Evolutionary conservation across 1,140 invertebrate genomes (phyloP).

Genomic region (Dinoponera quadriceps): DNA sequence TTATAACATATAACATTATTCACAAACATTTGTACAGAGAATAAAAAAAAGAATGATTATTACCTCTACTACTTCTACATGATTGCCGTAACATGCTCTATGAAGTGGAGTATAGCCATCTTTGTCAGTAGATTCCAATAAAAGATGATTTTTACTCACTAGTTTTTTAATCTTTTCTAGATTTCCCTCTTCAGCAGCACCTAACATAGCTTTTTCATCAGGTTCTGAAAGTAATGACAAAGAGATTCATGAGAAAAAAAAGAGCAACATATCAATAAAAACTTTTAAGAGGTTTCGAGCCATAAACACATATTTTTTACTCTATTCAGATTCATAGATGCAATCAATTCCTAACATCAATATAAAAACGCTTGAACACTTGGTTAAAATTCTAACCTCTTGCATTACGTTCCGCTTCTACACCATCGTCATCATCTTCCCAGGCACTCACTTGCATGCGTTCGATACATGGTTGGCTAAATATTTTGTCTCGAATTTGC

Average conservation of each 20-base stretch:
- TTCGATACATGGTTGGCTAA: conserved; percentile 75
- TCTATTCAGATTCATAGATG: background rate
- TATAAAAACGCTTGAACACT: background rate
- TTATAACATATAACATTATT: background rate
- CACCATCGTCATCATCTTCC: conserved; percentile 85
- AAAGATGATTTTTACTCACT: conserved; percentile 86
- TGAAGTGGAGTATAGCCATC: conserved; percentile 97
- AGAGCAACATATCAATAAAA: background rate
- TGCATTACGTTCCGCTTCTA: conserved; percentile 84
- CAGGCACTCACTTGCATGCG: conserved; percentile 86
- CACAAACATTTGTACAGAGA: background rate
- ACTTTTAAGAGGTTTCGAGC: background rate
- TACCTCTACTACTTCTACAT: conserved; percentile 91
- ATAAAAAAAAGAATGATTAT: background rate
- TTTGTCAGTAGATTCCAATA: conserved; percentile 91
- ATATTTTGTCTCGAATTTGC: conserved; percentile 79
- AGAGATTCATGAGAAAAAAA: background rate
- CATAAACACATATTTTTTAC: background rate
- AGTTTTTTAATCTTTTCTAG: conserved; percentile 89
- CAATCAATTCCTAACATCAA: too few species aligned
- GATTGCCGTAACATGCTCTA: conserved; percentile 96
- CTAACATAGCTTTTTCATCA: conserved; percentile 89
- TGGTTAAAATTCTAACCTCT: conserved; percentile 80
- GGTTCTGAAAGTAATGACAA: conserved; percentile 86
- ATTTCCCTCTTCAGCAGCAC: conserved; percentile 94